Evolutionary conservation across 2,888 invertebrate genomes (phyloP), one percentile per base, ranked within the genome.

Genomic region (Diloba caeruleocephala): DNA sequence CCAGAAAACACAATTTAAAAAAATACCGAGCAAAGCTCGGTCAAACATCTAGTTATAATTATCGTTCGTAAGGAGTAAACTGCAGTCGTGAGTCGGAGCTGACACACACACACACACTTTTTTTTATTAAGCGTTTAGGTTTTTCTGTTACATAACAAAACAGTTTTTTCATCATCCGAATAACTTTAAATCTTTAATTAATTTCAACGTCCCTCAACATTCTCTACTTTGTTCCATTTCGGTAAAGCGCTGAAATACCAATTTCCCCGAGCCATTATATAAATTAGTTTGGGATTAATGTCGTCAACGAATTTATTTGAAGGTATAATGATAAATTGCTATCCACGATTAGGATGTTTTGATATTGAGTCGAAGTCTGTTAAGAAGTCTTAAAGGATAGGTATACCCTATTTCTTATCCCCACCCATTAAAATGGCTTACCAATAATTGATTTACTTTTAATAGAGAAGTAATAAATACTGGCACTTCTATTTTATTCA

Each of bases 231-330:
- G 71, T 65, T 46, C 67, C 53, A 49, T 55, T 63, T 41, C 50
- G 50, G 53, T 70, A 60, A 69, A 73, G 71, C 62, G 53, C 41
- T 72, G 62, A 74, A 76, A 75, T 73, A 71, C 65, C 70, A 69
- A 77, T 79, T 79, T 72, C 63, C 58, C 55, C 38, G 9, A 59
- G 59, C 78, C 79, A 81, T 82, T 82, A 73, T 70, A 75, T 75
- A 77, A 79, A 82, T 81, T 80, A 79, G 75, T 72, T 78, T 64
- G 65, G 64, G 71, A 80, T 79, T 81, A 80, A 78, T 67, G 71
- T 69, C 55, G 66, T 58, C 60, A 53, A 65, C 56, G 63, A 81
- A 80, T 78, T 74, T 73, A 67, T 61, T 58, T 63, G 60, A 71
- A 76, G 60, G 66, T 73, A 70, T 72, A 75, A 77, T 75, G 70